Evolutionary conservation across 2,888 invertebrate species (phyloP), one percentile per base, ranked within the genome.

Genomic region (Acanthosepion lycidas): DNA sequence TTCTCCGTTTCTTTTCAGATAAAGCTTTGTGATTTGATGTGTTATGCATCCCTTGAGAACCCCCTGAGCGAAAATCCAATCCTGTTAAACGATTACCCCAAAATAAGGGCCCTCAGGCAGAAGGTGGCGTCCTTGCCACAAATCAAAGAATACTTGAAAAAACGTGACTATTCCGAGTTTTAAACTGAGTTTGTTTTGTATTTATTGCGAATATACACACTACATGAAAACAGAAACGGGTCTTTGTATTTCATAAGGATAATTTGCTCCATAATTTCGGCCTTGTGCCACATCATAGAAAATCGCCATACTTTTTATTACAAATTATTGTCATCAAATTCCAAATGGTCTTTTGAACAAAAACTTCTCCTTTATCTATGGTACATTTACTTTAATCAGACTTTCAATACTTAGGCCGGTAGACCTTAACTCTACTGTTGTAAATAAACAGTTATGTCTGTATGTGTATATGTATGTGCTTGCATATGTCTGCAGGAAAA

Each of bases 1-100:
- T 42, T 42, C 1, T 42, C 2, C 3, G 42, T 42, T 42, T 42
- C 0, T 42, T 92, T 95, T 64, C 95, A 95, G 95, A 28, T 95
- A 23, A 91, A 94, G 42, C 51, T 95, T 28, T 94, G 64, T 42
- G 95, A 95, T 49, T 92, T 95, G n/a, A 94, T 94, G 33, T 91
- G 94, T 2, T 95, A 78, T 92, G 95, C 94, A 26, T 94, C 94
- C 91, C 91, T 94, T n/a, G 59, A 95, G 53, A 94, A 94, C 26
- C 95, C 95, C 9, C 51, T 95, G 59, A 92, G 92, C 92, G 94
- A 95, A 92, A 33, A 64, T 8, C 53, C 49, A 42, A 33, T 64
- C 49, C 59, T 94, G 20, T 94, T 95, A 28, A 92, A 95, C n/a
- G 92, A 94, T 55, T 93, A 48, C 64, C 91, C 91, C 20, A 91